Base-by-base conservation (phyloP, 2,888 invertebrate species). In the Nymphalis urticae region DNA sequence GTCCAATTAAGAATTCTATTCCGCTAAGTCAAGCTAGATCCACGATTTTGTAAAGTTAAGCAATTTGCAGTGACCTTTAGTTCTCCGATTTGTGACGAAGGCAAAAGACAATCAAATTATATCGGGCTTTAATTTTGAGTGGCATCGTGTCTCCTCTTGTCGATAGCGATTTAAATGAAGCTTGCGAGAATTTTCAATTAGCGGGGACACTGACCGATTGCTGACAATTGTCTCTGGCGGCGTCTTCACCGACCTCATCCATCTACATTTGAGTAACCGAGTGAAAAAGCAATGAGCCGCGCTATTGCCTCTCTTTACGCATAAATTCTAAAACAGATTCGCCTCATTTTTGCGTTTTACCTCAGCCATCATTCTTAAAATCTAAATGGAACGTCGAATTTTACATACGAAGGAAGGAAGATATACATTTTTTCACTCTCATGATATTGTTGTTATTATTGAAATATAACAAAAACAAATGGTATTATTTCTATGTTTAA, bases 181-280 rank as follows among this genome's bases (percentile, higher is more conserved):
- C 88, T 83, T 85, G 88, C 85, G 86, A 84, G 90, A 88, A 89
- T 90, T 88, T 90, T 88, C 90, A 92, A 92, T 92, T 92, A 92
- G 90, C 77, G 85, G 76, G 79, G 92, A 90, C 92, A 88, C 86
- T 90, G 92, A 92, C 87, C 85, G 90, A 92, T 92, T 81, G 83
- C 80, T 85, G 86, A 88, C 90, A 85, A 91, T 91, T 89, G 90
- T 91, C 89, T 87, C 80, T 80, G 82, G 82, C 84, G 85, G 80
- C 83, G 81, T 80, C 84, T 83, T 78, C 82, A 80, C 83, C 85
- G 84, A 83, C 82, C 86, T 86, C 90, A 91, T 92, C 86, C 84
- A 85, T 92, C 92, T 90, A 86, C 89, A 88, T 90, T 90, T 89
- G 90, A 85, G 88, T 87, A 90, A 89, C 89, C 86, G 86, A 92